Evolutionary conservation across 2,888 invertebrate genomes (phyloP).

Genomic region (Clusia tigrina): DNA sequence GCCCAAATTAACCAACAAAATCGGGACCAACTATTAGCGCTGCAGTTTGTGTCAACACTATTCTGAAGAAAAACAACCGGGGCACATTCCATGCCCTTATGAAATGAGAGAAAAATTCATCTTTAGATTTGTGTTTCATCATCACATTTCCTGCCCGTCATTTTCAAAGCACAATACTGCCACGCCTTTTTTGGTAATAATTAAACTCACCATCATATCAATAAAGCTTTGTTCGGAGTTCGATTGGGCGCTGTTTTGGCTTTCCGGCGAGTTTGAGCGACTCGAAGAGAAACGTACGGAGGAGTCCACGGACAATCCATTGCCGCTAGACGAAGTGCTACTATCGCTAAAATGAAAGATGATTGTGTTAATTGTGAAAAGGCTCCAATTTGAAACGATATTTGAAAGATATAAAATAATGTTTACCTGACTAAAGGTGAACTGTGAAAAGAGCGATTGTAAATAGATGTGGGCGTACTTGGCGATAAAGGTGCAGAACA

Average conservation of each 20-base stretch:
- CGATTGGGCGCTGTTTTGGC: conserved; percentile 61
- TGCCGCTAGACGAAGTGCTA: conserved; percentile 59
- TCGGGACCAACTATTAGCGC: too few species aligned
- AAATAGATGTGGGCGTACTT: conserved; percentile 63
- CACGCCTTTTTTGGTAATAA: too few species aligned
- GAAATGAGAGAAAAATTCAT: too few species aligned
- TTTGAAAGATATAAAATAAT: conserved; percentile 7
- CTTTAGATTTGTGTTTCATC: too few species aligned
- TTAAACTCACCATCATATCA: conserved; percentile 62
- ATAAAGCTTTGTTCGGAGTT: conserved; percentile 55
- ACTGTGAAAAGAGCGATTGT: conserved; percentile 63
- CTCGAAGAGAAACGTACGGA: conserved; percentile 51
- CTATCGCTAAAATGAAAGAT: conserved; percentile 49
- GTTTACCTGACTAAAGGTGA: conserved; percentile 64
- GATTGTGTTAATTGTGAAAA: not conserved
- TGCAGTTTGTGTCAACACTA: too few species aligned
- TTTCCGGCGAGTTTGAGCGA: conserved; percentile 62
- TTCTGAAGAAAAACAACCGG: not conserved
- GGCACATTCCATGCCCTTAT: not conserved
- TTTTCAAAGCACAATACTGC: too few species aligned
- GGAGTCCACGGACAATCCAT: conserved; percentile 55
- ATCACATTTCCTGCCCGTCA: too few species aligned
- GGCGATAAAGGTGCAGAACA: conserved; percentile 65
- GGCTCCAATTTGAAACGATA: conserved; percentile 12
- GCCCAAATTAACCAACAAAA: too few species aligned